Percentiles rank a stretch among this genome's conserved stretches.
phyloP scores from a whole-genome alignment of 2,888 invertebrate genomes.

The Andrena hattorfiana region DNA sequence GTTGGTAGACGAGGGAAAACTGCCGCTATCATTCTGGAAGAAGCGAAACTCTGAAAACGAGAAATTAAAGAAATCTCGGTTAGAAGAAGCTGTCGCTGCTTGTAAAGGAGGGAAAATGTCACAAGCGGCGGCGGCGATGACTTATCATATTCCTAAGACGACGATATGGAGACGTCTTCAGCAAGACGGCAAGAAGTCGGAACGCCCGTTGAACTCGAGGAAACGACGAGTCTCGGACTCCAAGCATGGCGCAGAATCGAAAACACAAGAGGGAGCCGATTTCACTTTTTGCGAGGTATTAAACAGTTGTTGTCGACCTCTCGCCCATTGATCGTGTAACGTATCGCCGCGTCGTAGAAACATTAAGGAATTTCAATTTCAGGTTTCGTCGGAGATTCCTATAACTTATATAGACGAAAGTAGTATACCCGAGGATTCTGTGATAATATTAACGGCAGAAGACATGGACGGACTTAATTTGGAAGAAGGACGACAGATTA shows the following conservation, averaged over 20 bases:
- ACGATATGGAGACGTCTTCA: constrained; percentile 85
- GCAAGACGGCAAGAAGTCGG: constrained; percentile 76
- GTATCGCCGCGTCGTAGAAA: background rate
- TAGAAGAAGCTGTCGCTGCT: constrained; percentile 84
- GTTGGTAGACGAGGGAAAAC: constrained; percentile 83
- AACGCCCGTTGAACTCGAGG: constrained; percentile 50
- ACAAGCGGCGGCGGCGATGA: constrained; percentile 83
- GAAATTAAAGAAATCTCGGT: constrained; percentile 78
- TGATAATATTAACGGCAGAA: constrained; percentile 83
- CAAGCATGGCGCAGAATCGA: constrained; percentile 47
- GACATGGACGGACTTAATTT: constrained; percentile 80
- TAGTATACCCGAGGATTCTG: constrained; percentile 81
- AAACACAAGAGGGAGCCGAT: constrained; percentile 59
- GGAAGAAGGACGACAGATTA: constrained; percentile 79
- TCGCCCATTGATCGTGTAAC: background rate
- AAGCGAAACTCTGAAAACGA: constrained; percentile 82
- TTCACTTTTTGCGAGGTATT: constrained; percentile 75
- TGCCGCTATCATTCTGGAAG: constrained; percentile 82
- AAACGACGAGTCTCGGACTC: constrained; percentile 51
- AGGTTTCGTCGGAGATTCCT: constrained; percentile 82
- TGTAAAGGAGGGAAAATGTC: constrained; percentile 85
- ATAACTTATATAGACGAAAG: constrained; percentile 83
- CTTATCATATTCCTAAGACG: constrained; percentile 84
- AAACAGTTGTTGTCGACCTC: background rate
- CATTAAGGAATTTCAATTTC: constrained; percentile 11